These are phyloP conservation scores for Drosophila bipectinata DNA, from an alignment of 1,140 invertebrate species.

Conservation along the genomic window DNA sequence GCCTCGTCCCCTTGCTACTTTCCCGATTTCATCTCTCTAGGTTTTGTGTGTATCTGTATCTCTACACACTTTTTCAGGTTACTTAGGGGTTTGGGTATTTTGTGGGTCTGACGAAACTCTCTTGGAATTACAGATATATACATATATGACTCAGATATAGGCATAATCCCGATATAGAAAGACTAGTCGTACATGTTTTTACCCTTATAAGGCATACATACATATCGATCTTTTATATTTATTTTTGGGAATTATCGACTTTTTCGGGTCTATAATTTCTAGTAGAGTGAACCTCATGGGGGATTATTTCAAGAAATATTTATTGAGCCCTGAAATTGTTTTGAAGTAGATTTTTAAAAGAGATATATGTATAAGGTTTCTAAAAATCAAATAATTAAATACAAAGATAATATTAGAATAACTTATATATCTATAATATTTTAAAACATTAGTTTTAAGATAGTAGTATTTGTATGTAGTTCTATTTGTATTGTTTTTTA, in stretches of 20 bases:
- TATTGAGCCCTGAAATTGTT: neutral
- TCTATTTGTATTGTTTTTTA: no score
- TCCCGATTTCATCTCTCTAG: conserved; percentile 1
- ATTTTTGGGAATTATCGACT: conserved; percentile 50
- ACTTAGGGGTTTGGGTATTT: conserved; percentile 13
- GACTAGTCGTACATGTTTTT: conserved; percentile 4
- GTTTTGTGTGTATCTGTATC: conserved; percentile 8
- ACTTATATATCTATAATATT: no score
- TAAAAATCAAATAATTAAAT: no score
- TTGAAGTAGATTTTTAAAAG: neutral
- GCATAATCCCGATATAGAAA: conserved; percentile 13
- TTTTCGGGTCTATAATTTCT: conserved; percentile 13
- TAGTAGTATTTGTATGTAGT: no score
- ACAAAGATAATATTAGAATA: no score
- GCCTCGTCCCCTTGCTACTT: neutral
- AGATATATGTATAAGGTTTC: neutral
- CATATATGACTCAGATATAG: conserved; percentile 27
- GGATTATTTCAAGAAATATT: neutral
- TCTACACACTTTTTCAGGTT: conserved; percentile 22
- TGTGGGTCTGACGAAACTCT: conserved; percentile 44
- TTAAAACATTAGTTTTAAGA: no score
- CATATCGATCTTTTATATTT: conserved; percentile 19
- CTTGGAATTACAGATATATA: conserved; percentile 45
- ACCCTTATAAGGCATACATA: neutral
- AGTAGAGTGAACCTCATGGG: conserved; percentile 1